Percentiles rank a stretch among this genome's conserved stretches.
phyloP scores from a whole-genome alignment of 2,888 invertebrate species.

The Maniola hyperantus region DNA sequence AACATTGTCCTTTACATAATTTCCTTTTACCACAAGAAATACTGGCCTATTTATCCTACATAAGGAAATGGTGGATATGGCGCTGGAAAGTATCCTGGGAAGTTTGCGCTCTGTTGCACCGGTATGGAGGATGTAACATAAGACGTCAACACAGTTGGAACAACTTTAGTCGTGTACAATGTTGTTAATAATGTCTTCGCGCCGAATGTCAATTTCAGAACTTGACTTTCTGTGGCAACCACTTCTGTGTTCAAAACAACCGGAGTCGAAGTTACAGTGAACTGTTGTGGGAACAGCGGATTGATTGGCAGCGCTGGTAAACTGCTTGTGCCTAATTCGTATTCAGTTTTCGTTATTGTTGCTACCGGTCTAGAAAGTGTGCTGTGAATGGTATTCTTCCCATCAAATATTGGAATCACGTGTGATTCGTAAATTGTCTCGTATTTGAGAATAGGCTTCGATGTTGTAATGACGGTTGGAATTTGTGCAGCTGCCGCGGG shows the following conservation, averaged over 20 bases:
- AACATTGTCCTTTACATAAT: conserved; percentile 31
- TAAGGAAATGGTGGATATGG: conserved; percentile 90
- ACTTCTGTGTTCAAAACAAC: conserved; percentile 90
- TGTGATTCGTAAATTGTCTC: conserved; percentile 93
- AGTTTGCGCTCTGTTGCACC: conserved; percentile 86
- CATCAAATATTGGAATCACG: conserved; percentile 90
- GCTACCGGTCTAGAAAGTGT: conserved; percentile 91
- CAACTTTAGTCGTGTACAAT: conserved; percentile 90
- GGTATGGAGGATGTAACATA: conserved; percentile 91
- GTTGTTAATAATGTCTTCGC: conserved; percentile 95
- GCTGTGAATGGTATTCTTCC: conserved; percentile 88
- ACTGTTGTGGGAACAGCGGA: conserved; percentile 84
- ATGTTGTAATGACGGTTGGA: conserved; percentile 89
- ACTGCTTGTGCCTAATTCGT: conserved; percentile 89
- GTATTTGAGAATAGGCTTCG: conserved; percentile 88
- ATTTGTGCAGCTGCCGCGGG: conserved; percentile 86
- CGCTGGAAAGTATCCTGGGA: conserved; percentile 90
- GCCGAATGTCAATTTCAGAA: conserved; percentile 94
- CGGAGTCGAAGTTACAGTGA: conserved; percentile 90
- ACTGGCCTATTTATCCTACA: conserved; percentile 82
- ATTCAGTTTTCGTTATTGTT: conserved; percentile 90
- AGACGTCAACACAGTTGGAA: conserved; percentile 92
- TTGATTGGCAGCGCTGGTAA: conserved; percentile 83
- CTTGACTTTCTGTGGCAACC: conserved; percentile 90
- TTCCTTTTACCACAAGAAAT: conserved; percentile 2